phyloP scores from a whole-genome alignment of 2,113 vertebrate species.

The Rhagologus leucostigma region DNA sequence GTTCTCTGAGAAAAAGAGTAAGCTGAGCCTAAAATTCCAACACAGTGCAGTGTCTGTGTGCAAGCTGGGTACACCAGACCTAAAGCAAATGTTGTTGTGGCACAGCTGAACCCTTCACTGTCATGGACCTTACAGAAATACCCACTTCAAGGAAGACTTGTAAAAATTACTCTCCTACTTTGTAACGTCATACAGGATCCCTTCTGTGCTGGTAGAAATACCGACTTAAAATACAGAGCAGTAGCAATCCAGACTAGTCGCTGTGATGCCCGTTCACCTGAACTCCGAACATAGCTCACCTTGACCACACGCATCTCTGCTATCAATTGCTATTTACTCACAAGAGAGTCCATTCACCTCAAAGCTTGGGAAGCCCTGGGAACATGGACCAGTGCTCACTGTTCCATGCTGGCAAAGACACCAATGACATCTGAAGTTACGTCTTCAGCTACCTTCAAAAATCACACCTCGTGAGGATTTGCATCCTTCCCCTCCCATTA shows the following conservation, averaged over 20 bases:
- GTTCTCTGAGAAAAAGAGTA: neutral
- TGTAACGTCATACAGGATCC: neutral
- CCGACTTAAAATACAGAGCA: neutral
- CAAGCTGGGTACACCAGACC: neutral
- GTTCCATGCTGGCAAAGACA: neutral
- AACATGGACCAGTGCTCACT: neutral
- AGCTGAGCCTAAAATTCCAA: neutral
- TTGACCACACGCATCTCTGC: neutral
- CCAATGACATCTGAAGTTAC: neutral
- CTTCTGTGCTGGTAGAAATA: neutral
- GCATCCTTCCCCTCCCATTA: neutral
- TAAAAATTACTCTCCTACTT: neutral
- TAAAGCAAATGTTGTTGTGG: neutral
- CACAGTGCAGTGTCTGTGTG: neutral
- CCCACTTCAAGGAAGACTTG: neutral
- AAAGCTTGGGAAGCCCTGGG: neutral
- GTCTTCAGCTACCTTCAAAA: neutral
- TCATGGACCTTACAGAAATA: neutral
- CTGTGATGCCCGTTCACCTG: accelerated
- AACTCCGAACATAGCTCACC: neutral
- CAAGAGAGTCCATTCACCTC: neutral
- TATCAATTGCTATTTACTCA: neutral
- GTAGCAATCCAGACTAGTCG: neutral
- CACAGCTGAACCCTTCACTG: neutral
- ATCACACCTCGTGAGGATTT: neutral